These are phyloP conservation scores for Bellardia pandia DNA, from an alignment of 2,888 invertebrate species.

Conservation along the genomic window DNA sequence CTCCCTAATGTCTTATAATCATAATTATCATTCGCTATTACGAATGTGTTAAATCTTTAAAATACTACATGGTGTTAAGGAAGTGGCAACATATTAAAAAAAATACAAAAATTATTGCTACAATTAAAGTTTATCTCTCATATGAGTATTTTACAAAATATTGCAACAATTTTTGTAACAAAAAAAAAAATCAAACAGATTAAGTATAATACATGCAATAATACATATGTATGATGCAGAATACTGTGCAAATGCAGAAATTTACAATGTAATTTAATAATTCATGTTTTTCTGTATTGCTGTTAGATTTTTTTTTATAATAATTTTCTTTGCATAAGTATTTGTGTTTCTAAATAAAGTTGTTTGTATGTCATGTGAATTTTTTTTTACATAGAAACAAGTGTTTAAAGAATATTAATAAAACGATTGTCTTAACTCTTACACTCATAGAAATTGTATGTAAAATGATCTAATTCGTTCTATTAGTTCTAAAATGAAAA, in stretches of 20 bases:
- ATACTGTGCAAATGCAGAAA: constrained; percentile 36
- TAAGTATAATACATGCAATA: constrained; percentile 41
- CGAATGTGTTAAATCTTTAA: constrained; percentile 40
- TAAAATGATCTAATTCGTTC: neutral
- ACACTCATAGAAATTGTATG: constrained; percentile 6
- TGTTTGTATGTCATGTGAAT: constrained; percentile 62
- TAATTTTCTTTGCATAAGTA: constrained; percentile 22
- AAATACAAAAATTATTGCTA: constrained; percentile 28
- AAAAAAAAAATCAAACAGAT: constrained; percentile 29
- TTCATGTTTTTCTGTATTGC: constrained; percentile 25
- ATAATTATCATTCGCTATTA: neutral
- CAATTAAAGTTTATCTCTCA: constrained; percentile 56
- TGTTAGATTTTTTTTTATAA: neutral
- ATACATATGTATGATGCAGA: neutral
- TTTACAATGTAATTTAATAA: constrained; percentile 37
- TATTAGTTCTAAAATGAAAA: too few relatives aligned
- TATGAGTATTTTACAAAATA: constrained; percentile 48
- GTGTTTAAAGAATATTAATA: constrained; percentile 37
- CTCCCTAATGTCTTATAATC: neutral
- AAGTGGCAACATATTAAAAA: neutral
- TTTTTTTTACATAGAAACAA: constrained; percentile 14
- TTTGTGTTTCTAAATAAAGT: neutral
- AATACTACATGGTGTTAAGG: constrained; percentile 4
- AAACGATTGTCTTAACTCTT: constrained; percentile 14
- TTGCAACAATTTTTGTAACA: constrained; percentile 30